These are phyloP conservation scores for Octonoba sinensis DNA, from an alignment of 2,888 invertebrate species.

Conservation along the genomic window DNA sequence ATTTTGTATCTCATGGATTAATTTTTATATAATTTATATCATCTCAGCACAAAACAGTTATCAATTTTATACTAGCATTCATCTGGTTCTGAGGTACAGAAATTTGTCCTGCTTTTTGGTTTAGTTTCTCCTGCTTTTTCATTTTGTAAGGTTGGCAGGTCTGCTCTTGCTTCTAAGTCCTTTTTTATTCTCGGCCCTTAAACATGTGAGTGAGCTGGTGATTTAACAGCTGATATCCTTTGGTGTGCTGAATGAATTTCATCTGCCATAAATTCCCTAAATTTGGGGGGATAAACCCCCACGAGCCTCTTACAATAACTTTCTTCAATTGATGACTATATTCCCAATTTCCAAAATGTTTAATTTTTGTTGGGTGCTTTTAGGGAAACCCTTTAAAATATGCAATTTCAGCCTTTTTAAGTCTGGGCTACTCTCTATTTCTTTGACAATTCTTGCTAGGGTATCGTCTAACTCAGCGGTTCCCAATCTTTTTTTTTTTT, in stretches of 20 bases:
- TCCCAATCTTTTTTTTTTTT: too few relatives aligned
- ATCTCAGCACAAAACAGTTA: too few relatives aligned
- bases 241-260: slow-evolving; percentile 68
- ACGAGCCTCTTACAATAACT: slow-evolving; percentile 66
- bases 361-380: background rate
- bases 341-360: background rate
- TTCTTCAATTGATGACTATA: slow-evolving; percentile 64
- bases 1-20: too few relatives aligned
- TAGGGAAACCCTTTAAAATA: slow-evolving; percentile 13
- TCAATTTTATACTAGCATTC: too few relatives aligned
- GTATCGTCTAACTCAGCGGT: slow-evolving; percentile 16
- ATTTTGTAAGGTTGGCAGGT: too few relatives aligned
- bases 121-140: too few relatives aligned
- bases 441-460: slow-evolving; percentile 15
- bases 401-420: background rate
- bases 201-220: slow-evolving; percentile 67
- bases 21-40: too few relatives aligned
- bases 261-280: slow-evolving; percentile 64
- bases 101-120: too few relatives aligned
- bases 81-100: too few relatives aligned
- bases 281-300: slow-evolving; percentile 67
- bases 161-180: slow-evolving; percentile 65
- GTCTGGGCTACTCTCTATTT: background rate
- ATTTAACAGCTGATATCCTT: slow-evolving; percentile 68
- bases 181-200: slow-evolving; percentile 68